Percentiles rank a stretch among this genome's conserved stretches.
Evolutionary conservation across 2,888 invertebrate genomes (phyloP).

Genomic region (Invenusta paracnida): DNA sequence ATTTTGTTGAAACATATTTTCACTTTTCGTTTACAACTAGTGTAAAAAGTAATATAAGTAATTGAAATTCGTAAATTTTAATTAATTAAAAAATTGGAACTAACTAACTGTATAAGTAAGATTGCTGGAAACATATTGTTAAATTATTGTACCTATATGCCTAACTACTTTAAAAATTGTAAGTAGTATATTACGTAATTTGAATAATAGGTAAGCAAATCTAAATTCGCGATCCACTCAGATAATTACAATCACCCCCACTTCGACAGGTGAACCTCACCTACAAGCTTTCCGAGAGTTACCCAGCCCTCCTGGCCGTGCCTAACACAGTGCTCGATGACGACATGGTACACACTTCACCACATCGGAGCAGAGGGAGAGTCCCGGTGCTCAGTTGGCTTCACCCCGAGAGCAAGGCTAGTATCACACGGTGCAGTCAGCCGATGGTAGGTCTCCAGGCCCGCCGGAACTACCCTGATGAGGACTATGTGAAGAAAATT

Average conservation of each 20-base stretch:
- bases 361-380: constrained; percentile 2
- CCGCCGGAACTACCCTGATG: neutral
- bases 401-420: neutral
- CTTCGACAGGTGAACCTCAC: neutral
- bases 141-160: no score
- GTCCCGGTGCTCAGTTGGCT: constrained; percentile 36
- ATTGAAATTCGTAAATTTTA: no score
- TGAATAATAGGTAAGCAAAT: no score
- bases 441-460: neutral
- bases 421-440: constrained; percentile 26
- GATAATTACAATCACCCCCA: neutral
- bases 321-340: neutral
- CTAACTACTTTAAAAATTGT: no score
- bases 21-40: no score
- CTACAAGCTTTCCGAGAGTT: neutral
- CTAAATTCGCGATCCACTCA: no score
- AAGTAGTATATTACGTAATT: no score
- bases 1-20: no score
- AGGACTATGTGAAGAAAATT: constrained; percentile 18
- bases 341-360: neutral
- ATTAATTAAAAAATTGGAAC: no score
- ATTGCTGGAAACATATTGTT: no score
- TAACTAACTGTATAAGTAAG: no score
- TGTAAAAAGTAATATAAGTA: no score
- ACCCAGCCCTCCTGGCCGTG: neutral